These are phyloP conservation scores for Rafetus swinhoei DNA, from an alignment of 2,113 vertebrate species.

Conservation along the genomic window DNA sequence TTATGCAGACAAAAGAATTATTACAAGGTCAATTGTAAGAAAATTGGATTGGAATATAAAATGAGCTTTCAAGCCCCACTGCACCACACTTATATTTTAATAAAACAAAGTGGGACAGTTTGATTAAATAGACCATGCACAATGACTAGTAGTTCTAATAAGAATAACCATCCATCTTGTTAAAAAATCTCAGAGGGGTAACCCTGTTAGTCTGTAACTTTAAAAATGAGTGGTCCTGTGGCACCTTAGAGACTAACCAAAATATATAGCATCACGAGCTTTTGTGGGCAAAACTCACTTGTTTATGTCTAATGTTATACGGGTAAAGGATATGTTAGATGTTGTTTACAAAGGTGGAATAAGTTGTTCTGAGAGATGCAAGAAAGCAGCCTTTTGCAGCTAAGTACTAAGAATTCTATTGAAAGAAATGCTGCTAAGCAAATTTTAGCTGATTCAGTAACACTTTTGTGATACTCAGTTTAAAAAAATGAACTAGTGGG, in stretches of 20 bases:
- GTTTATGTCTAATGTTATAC: background rate
- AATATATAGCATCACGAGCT: too few species aligned
- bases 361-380: background rate
- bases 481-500: background rate
- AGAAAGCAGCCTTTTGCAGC: slow-evolving; percentile 35
- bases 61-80: slow-evolving; percentile 49
- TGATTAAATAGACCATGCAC: slow-evolving; percentile 22
- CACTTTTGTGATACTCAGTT: background rate
- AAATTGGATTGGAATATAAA: slow-evolving; percentile 2
- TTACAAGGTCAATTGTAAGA: slow-evolving; percentile 19
- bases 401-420: slow-evolving; percentile 7
- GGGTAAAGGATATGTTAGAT: background rate
- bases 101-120: slow-evolving; percentile 24
- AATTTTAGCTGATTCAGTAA: background rate
- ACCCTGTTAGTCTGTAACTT: too few species aligned
- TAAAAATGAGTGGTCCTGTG: too few species aligned
- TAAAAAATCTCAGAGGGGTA: too few species aligned
- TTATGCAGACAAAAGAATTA: background rate
- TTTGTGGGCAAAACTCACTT: too few species aligned
- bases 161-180: background rate
- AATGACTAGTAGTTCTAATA: background rate
- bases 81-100: slow-evolving; percentile 25
- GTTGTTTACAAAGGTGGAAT: background rate
- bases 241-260: too few species aligned
- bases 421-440: slow-evolving; percentile 37